These are phyloP conservation scores for Rhinoderma darwinii DNA, from an alignment of 2,113 vertebrate genomes.

Conservation along the genomic window DNA sequence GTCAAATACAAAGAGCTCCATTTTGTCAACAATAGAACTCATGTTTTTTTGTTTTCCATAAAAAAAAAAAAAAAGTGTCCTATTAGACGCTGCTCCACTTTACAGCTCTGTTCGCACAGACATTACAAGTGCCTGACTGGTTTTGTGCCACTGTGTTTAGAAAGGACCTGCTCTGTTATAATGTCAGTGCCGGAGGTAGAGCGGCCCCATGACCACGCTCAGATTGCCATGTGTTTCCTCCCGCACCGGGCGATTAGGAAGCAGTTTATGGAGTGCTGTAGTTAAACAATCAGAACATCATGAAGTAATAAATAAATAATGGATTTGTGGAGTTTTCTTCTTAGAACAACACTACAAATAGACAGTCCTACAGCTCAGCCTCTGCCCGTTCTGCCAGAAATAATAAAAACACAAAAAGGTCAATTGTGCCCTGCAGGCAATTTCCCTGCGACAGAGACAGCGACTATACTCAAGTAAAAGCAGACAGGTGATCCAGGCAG, in stretches of 20 bases:
- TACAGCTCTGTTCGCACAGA: no score
- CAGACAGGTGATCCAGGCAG: neutral
- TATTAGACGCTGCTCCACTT: no score
- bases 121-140: no score
- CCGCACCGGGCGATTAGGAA: slow-evolving; percentile 13
- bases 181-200: neutral
- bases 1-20: no score
- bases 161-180: no score
- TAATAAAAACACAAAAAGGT: neutral
- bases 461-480: neutral
- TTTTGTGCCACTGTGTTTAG: no score
- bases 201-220: neutral
- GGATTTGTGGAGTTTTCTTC: no score
- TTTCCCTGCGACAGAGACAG: neutral
- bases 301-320: neutral
- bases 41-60: no score
- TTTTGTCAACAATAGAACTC: no score
- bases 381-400: neutral
- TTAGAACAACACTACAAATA: no score
- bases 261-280: slow-evolving; percentile 21
- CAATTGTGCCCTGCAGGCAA: neutral
- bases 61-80: no score
- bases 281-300: slow-evolving; percentile 21
- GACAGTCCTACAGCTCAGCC: neutral
- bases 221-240: slow-evolving; percentile 48